Conservation (phyloP, 2,113 vertebrate genomes). For the Aix galericulata region DNA sequence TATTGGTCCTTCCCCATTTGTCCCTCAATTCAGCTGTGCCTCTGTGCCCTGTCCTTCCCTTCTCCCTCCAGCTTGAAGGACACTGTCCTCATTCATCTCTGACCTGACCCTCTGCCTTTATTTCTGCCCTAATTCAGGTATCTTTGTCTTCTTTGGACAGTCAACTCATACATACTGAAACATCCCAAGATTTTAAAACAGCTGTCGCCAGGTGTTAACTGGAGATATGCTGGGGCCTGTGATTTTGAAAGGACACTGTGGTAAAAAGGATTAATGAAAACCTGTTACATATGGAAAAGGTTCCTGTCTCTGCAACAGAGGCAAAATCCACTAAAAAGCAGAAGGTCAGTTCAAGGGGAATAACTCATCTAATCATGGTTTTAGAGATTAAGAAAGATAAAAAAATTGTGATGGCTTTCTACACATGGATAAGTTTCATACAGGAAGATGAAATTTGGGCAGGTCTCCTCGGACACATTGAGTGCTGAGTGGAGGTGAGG, state of each 20-base stretch:
- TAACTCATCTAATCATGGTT: neutral
- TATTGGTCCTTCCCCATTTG: neutral
- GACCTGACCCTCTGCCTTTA: neutral
- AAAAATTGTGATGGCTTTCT: neutral
- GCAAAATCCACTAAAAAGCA: neutral
- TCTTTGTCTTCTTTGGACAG: neutral
- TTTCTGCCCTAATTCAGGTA: neutral
- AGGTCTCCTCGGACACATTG: neutral
- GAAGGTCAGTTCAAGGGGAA: neutral
- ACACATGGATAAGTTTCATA: neutral
- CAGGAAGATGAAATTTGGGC: neutral
- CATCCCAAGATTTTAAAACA: neutral
- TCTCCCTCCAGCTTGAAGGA: neutral
- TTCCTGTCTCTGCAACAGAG: neutral
- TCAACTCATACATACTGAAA: neutral
- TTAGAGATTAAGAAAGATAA: neutral
- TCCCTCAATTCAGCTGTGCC: rapidly evolving
- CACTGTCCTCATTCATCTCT: neutral
- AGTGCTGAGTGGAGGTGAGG: neutral
- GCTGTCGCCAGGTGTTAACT: neutral
- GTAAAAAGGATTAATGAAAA: conserved; percentile 16
- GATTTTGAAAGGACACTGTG: neutral
- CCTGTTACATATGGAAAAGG: neutral
- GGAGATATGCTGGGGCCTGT: neutral
- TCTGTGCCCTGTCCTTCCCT: neutral